Evolutionary conservation across 2,888 invertebrate genomes (phyloP).

Genomic region (Hypolimnas misippus): DNA sequence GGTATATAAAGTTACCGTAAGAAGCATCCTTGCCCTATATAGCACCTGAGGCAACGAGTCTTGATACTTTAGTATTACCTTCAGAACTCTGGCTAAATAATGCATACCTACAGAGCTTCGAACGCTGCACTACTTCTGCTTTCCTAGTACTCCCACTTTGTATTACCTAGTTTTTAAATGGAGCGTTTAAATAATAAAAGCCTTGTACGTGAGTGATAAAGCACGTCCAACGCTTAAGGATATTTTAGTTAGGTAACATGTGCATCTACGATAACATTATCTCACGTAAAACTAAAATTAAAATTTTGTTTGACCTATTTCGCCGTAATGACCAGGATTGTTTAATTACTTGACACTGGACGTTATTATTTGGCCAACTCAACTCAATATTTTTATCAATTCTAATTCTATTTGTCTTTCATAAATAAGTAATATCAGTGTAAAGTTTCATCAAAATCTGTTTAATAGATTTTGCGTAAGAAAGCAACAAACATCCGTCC

Average conservation of each 20-base stretch:
- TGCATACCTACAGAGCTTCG: slow-evolving; percentile 23
- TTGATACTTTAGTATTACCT: slow-evolving; percentile 22
- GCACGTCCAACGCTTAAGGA: slow-evolving; percentile 5
- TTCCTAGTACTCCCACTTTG: slow-evolving; percentile 11
- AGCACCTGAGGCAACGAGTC: slow-evolving; percentile 8
- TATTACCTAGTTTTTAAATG: slow-evolving; percentile 24
- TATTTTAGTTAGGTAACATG: neutral
- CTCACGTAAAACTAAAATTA: neutral
- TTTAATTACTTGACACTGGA: no score
- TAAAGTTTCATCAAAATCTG: no score
- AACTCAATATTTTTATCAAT: no score
- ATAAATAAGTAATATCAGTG: no score
- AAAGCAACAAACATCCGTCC: no score
- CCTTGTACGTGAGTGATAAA: slow-evolving; percentile 26
- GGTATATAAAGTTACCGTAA: slow-evolving; percentile 4
- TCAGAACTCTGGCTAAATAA: slow-evolving; percentile 28
- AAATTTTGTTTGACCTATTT: no score
- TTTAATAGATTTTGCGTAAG: no score
- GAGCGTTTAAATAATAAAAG: slow-evolving; percentile 30
- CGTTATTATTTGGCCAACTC: no score
- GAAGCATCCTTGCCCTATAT: slow-evolving; percentile 31
- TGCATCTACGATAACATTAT: slow-evolving; percentile 9
- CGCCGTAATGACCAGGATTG: no score
- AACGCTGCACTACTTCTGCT: slow-evolving; percentile 17
- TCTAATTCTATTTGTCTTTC: no score